phyloP scores from a whole-genome alignment of 2,797 vertebrate species.

The Cirrhinus mrigala region DNA sequence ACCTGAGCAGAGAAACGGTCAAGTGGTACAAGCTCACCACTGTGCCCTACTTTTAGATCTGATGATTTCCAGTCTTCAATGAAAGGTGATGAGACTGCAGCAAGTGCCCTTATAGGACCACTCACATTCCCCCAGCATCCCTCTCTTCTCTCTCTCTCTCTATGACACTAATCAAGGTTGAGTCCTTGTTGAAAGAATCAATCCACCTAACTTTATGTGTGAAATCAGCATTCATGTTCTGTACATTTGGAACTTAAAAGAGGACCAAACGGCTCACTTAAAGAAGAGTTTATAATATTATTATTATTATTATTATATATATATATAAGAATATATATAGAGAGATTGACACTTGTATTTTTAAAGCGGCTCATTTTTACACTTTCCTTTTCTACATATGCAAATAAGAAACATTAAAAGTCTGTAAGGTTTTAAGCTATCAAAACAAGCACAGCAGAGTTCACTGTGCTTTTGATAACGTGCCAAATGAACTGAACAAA shows the following conservation, averaged over 20 bases:
- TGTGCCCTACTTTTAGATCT: constrained; percentile 84
- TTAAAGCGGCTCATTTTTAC: constrained; percentile 71
- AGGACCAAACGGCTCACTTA: constrained; percentile 80
- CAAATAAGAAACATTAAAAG: constrained; percentile 61
- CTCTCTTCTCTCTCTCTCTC: constrained; percentile 13
- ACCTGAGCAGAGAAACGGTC: constrained; percentile 95
- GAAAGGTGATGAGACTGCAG: constrained; percentile 9
- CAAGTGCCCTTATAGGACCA: constrained; percentile 45
- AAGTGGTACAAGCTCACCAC: constrained; percentile 95
- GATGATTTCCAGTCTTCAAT: constrained; percentile 1
- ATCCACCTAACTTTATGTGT: constrained; percentile 68
- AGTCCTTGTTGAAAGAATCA: constrained; percentile 68
- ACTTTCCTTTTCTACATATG: constrained; percentile 68
- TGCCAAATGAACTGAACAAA: constrained; percentile 74
- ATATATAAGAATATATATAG: constrained; percentile 48
- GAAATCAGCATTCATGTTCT: constrained; percentile 74
- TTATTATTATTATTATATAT: constrained; percentile 48
- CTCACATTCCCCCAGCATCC: constrained; percentile 1
- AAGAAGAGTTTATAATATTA: constrained; percentile 74
- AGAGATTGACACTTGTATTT: constrained; percentile 73
- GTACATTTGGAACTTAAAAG: constrained; percentile 81
- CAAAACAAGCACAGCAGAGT: constrained; percentile 47
- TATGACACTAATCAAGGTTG: constrained; percentile 69
- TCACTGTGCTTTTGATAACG: constrained; percentile 60
- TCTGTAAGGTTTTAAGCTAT: constrained; percentile 58